Evolutionary conservation across 2,797 vertebrate genomes (phyloP).

Genomic region (Stomatorhinus walkeri): DNA sequence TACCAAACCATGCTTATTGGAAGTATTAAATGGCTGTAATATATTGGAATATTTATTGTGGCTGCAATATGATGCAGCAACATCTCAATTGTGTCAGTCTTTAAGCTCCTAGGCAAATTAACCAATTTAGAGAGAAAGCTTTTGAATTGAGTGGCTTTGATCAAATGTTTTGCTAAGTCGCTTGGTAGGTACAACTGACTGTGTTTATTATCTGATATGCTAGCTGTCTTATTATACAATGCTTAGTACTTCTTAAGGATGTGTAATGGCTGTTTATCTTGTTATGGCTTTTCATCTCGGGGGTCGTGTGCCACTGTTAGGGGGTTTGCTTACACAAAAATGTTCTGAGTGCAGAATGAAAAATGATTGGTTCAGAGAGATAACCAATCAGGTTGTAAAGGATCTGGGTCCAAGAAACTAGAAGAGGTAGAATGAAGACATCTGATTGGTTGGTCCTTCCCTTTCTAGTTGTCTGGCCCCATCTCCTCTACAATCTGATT

Average conservation of each 20-base stretch:
- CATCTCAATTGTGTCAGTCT: neutral
- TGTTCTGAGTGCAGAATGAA: neutral
- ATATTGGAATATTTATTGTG: neutral
- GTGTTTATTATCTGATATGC: neutral
- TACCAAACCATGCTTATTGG: neutral
- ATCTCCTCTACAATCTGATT: neutral
- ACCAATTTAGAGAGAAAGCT: neutral
- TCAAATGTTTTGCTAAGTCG: neutral
- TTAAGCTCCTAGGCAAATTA: neutral
- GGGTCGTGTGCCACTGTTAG: neutral
- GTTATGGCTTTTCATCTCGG: neutral
- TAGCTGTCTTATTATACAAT: neutral
- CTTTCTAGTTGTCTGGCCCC: neutral
- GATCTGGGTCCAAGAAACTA: neutral
- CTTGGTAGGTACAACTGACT: neutral
- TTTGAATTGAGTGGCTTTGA: neutral
- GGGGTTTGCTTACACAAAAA: neutral
- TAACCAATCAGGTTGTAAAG: neutral
- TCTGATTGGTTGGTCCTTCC: neutral
- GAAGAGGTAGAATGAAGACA: neutral
- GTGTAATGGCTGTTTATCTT: neutral
- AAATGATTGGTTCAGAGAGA: neutral
- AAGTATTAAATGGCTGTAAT: neutral
- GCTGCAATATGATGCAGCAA: neutral
- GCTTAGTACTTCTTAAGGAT: neutral